Conservation (phyloP, 2,888 invertebrate genomes). For the Lobophora halterata region DNA sequence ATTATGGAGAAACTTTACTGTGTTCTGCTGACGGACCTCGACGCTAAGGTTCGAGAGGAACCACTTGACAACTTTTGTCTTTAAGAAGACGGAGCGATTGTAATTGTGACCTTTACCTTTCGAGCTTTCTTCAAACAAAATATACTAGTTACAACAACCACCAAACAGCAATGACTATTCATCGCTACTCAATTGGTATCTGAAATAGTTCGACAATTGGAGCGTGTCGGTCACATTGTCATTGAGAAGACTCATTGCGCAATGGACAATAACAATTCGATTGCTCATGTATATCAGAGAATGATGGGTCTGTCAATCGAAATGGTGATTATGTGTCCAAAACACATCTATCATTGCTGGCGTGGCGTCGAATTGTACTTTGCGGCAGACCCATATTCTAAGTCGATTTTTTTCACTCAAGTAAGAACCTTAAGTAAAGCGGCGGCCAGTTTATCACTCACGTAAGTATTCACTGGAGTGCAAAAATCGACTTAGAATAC, state of each 20-base stretch:
- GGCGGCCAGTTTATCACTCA: too few species aligned
- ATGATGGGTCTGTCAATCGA: too few species aligned
- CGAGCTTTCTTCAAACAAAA: conserved; percentile 6
- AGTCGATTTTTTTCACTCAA: too few species aligned
- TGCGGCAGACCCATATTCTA: too few species aligned
- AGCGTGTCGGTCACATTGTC: conserved; percentile 41
- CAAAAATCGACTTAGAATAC: too few species aligned
- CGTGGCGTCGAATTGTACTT: too few species aligned
- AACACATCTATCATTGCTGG: too few species aligned
- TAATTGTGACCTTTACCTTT: conserved; percentile 1
- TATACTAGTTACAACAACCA: not conserved
- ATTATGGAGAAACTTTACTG: conserved; percentile 17
- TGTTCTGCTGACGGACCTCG: conserved; percentile 2
- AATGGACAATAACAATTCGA: conserved; percentile 51
- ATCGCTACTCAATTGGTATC: conserved; percentile 37
- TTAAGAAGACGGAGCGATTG: conserved; percentile 5
- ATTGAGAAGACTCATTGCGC: conserved; percentile 35
- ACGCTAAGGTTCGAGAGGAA: conserved; percentile 11
- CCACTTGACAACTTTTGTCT: conserved; percentile 9
- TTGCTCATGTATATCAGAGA: too few species aligned
- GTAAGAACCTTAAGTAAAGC: too few species aligned
- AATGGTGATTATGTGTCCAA: too few species aligned
- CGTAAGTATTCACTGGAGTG: too few species aligned
- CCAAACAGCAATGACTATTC: conserved; percentile 31
- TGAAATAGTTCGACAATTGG: conserved; percentile 41